Base-by-base conservation (phyloP, 2,113 vertebrate species). In the Mesembrinibis cayennensis region DNA sequence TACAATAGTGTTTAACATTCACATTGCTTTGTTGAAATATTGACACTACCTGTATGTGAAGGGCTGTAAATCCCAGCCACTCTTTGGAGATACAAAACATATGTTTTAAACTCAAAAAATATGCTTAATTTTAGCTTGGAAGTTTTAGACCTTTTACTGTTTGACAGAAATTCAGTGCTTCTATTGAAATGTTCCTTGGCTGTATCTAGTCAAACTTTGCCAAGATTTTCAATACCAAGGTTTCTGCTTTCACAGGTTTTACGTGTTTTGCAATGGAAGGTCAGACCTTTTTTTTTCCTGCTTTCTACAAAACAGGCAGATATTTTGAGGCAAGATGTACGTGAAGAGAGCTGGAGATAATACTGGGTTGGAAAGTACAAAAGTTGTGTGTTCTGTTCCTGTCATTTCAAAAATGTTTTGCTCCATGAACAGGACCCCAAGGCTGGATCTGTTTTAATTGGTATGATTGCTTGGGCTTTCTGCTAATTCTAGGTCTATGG, bases 191-290 rank as follows among this genome's bases (percentile, higher is more conserved):
- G 38, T 59, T 89, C 56, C 89, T 85, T 93, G 96, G 90, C 93
- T 97, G 13, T 25, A 22, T 90, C 91, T 82, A 72, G 62, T 49
- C 90, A 50, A 55, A 44, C 47, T 74, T 63, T 77, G 91, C 71
- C 77, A 88, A 49, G 86, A 21, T 84, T 79, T 93, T 84, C 73
- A 19, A 4, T 77, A 61, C 58, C 5, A 3, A 50, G n/a, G 44
- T 82, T 87, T 94, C 88, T 95, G 58, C 93, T 96, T 82, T 90
- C 45, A 29, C 71, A 49, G 58, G 49, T 94, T 90, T 87, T 52
- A 45, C 3, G 0, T 85, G 71, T 83, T 88, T 50, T 89, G 44
- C 73, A 63, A 44, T n/a, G 53, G 56, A 63, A 96, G 66, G 73
- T 42, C 84, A 22, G 59, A 2, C 32, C 36, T 13, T 42, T 42